A percentile compares a stretch with the other conserved stretches of the same genome.
Evolutionary conservation across 2,888 invertebrate species (phyloP).

Genomic region (Caenorhabditis panamensis): DNA sequence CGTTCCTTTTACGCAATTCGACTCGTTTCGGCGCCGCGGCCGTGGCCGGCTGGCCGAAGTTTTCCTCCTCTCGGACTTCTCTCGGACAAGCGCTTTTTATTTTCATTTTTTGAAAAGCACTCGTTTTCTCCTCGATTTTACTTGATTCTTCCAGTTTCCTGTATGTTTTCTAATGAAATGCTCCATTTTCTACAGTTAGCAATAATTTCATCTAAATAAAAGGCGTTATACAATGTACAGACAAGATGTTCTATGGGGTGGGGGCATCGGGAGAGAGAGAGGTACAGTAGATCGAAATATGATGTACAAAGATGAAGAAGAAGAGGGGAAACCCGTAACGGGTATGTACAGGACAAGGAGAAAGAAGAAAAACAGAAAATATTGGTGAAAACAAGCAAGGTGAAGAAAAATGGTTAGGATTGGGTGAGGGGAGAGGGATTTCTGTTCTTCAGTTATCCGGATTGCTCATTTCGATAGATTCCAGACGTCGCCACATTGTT

Average conservation of each 20-base stretch:
- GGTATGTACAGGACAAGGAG: background rate
- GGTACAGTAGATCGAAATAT: constrained; percentile 6
- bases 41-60: too few relatives aligned
- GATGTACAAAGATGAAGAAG: background rate
- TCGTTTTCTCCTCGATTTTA: too few relatives aligned
- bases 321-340: constrained; percentile 6
- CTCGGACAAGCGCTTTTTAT: too few relatives aligned
- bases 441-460: constrained; percentile 29
- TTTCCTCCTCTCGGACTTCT: too few relatives aligned
- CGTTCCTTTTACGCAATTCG: too few relatives aligned
- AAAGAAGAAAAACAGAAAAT: background rate
- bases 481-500: constrained; percentile 21
- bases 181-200: background rate
- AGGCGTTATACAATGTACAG: constrained; percentile 40
- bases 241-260: background rate
- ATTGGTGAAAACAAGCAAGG: background rate
- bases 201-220: background rate
- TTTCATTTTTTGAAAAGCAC: too few relatives aligned
- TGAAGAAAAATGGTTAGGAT: background rate
- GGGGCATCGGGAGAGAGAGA: background rate
- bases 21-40: too few relatives aligned
- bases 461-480: constrained; percentile 27
- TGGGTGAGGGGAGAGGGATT: background rate
- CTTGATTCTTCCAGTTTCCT: too few relatives aligned
- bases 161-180: too few relatives aligned